Evolutionary conservation across 2,888 invertebrate species (phyloP), one percentile per base, ranked within the genome.

Genomic region (Lobophora halterata): DNA sequence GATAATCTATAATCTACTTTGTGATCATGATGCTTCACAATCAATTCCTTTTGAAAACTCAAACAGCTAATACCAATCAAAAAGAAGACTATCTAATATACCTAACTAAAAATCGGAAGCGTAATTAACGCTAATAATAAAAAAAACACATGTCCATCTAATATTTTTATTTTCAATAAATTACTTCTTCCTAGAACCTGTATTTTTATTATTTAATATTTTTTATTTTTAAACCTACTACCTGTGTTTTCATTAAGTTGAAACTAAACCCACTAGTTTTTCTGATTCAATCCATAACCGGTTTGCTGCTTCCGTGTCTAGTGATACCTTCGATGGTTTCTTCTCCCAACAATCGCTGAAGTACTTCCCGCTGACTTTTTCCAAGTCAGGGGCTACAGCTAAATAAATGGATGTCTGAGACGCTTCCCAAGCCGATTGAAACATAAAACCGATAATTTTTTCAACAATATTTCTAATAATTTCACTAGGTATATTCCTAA

Each of bases 201-300:
- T n/a, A n/a, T n/a, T 30, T 29, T 11, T 11, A 24, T 9, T 14
- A 29, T 19, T 17, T n/a, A 21, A 16, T 8, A 1, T 21, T 12
- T 2, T n/a, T 21, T 19, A 26, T 13, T 11, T 11, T n/a, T n/a
- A n/a, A n/a, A n/a, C n/a, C n/a, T n/a, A n/a, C n/a, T n/a, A n/a
- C n/a, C n/a, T n/a, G n/a, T n/a, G n/a, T n/a, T n/a, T n/a, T n/a
- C n/a, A 16, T 4, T 18, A 10, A 7, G 13, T 10, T 6, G 7
- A 21, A 2, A 65, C 54, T 52, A 58, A 71, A 49, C 79, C 76
- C 0, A 88, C 80, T 53, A 81, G 49, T 65, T 88, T 91, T 67
- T 91, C 92, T 55, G 93, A 92, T 33, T 91, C 90, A 25, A 71
- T 49, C 92, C 92, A 94, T 16, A 94, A 65, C 76, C 89, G 89